Evolutionary conservation across 2,888 invertebrate species (phyloP).

Genomic region (Epinotia ramella): DNA sequence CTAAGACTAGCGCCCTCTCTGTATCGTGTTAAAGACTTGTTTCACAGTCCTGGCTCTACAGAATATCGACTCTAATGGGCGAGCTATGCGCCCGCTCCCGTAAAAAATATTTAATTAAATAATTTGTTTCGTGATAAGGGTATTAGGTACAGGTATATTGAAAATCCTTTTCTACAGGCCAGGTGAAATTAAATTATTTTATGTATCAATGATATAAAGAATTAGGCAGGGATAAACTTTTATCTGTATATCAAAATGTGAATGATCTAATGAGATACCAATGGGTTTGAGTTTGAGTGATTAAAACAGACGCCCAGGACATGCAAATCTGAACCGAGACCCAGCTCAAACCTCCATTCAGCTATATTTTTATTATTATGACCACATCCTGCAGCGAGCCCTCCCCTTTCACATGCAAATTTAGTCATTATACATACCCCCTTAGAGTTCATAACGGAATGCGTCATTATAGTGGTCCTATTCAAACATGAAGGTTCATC

Average conservation of each 20-base stretch:
- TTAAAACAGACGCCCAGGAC: conserved; percentile 35
- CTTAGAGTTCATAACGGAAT: conserved; percentile 41
- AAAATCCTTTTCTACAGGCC: too few species aligned
- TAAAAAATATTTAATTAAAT: too few species aligned
- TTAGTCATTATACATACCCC: conserved; percentile 30
- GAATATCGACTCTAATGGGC: too few species aligned
- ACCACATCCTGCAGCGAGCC: conserved; percentile 36
- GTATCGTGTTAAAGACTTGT: too few species aligned
- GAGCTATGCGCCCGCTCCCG: too few species aligned
- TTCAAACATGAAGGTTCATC: conserved; percentile 45
- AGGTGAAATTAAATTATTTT: too few species aligned
- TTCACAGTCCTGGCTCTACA: too few species aligned
- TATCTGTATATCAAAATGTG: neutral
- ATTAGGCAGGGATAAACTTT: neutral
- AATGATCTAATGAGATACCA: too few species aligned
- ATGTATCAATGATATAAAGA: too few species aligned
- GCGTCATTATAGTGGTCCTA: conserved; percentile 42
- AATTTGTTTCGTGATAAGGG: too few species aligned
- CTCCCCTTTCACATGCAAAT: conserved; percentile 41
- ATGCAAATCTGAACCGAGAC: conserved; percentile 34
- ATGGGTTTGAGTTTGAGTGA: conserved; percentile 33
- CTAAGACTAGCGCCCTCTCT: too few species aligned
- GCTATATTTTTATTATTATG: conserved; percentile 42
- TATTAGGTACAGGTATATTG: too few species aligned
- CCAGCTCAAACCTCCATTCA: conserved; percentile 36